phyloP scores from a whole-genome alignment of 2,113 vertebrate species.

The Clarias gariepinus region DNA sequence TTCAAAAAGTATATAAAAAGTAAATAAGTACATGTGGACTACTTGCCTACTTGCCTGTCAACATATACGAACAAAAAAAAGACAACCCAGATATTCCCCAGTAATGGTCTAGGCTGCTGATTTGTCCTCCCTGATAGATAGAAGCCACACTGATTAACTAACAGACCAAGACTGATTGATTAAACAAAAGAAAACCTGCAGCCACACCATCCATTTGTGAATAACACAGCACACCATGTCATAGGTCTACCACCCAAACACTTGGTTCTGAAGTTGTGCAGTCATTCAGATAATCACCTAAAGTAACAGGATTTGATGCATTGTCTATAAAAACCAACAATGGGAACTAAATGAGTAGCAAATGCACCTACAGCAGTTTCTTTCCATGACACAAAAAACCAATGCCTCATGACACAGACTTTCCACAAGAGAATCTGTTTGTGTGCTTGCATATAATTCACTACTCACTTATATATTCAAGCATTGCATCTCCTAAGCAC shows the following conservation, averaged over 20 bases:
- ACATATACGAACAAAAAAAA: neutral
- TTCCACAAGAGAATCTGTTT: slow-evolving; percentile 53
- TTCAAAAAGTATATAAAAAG: too few relatives aligned
- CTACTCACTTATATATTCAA: slow-evolving; percentile 61
- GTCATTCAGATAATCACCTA: neutral
- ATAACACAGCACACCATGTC: neutral
- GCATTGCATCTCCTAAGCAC: slow-evolving; percentile 48
- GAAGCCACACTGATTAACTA: neutral
- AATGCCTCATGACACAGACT: slow-evolving; percentile 55
- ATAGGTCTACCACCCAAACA: neutral
- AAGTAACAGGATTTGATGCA: neutral
- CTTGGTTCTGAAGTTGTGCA: neutral
- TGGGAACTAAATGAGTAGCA: slow-evolving; percentile 9
- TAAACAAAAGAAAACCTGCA: neutral
- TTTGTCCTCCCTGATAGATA: neutral
- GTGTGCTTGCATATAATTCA: slow-evolving; percentile 41
- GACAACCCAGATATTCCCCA: neutral
- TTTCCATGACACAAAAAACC: neutral
- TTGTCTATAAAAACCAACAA: neutral
- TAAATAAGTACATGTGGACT: neutral
- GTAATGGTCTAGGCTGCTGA: neutral
- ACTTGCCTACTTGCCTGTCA: neutral
- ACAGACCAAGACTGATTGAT: neutral
- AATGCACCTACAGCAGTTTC: slow-evolving; percentile 11
- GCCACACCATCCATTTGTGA: neutral